These are phyloP conservation scores for Zosterops hypoxanthus DNA, from an alignment of 2,113 vertebrate genomes.

Conservation along the genomic window DNA sequence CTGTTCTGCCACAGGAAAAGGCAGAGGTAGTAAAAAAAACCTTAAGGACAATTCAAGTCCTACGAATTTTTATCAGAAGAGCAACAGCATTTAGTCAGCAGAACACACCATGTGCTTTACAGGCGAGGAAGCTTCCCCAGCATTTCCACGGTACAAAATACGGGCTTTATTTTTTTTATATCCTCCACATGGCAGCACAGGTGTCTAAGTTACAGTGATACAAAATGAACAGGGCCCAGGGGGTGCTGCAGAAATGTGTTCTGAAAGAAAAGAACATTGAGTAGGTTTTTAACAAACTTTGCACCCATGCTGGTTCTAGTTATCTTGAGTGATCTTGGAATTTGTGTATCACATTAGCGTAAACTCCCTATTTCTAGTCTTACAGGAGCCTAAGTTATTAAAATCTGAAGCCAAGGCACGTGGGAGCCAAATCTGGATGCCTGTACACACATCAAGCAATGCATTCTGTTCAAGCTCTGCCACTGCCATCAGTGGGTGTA, in stretches of 20 bases:
- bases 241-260: not conserved
- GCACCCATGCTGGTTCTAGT: not conserved
- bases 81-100: not conserved
- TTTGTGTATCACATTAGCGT: constrained; percentile 13
- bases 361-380: constrained; percentile 37
- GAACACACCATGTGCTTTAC: not conserved
- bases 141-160: not conserved
- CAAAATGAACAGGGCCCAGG: not conserved
- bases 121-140: not conserved
- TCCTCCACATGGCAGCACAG: constrained; percentile 22
- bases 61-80: not conserved
- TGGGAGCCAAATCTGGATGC: constrained; percentile 39
- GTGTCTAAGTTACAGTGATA: not conserved
- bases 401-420: constrained; percentile 7
- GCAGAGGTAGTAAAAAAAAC: not conserved
- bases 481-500: constrained; percentile 29
- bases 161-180: not conserved
- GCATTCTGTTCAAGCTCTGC: constrained; percentile 45
- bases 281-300: constrained; percentile 25
- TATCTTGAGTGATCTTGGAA: constrained; percentile 25
- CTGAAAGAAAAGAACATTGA: constrained; percentile 20
- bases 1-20: not conserved
- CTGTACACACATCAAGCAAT: constrained; percentile 40
- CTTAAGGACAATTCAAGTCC: not conserved
- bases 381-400: constrained; percentile 28